Evolutionary conservation across 2,797 vertebrate species (phyloP).

Genomic region (Pogonophryne albipinna): DNA sequence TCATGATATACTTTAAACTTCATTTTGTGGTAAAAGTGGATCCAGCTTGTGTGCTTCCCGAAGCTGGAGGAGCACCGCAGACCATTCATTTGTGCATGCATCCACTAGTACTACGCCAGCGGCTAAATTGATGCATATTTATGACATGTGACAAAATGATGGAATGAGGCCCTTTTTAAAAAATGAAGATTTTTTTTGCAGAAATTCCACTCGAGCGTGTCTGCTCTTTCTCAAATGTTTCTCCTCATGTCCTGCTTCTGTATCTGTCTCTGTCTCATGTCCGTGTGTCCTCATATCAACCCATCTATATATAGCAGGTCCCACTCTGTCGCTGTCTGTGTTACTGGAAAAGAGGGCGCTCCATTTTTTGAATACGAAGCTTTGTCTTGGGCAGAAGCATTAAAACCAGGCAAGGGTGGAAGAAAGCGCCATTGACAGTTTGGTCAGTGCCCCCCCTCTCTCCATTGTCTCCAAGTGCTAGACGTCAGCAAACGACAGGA

Average conservation of each 20-base stretch:
- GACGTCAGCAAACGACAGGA: slow-evolving; percentile 84
- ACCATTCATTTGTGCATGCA: slow-evolving; percentile 50
- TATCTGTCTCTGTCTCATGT: slow-evolving; percentile 2
- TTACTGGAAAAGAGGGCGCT: slow-evolving; percentile 78
- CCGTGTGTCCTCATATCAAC: slow-evolving; percentile 72
- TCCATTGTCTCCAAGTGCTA: slow-evolving; percentile 80
- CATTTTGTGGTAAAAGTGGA: slow-evolving; percentile 26
- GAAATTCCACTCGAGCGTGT: slow-evolving; percentile 23
- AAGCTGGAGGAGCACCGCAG: slow-evolving; percentile 25
- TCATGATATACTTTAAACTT: slow-evolving; percentile 30
- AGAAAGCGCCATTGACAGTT: slow-evolving; percentile 80
- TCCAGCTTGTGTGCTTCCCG: slow-evolving; percentile 42
- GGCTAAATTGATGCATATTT: slow-evolving; percentile 70
- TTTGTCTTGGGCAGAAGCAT: slow-evolving; percentile 73
- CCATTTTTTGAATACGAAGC: slow-evolving; percentile 66
- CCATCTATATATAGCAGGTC: slow-evolving; percentile 79
- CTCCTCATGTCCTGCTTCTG: background rate
- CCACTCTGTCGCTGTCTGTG: slow-evolving; percentile 55
- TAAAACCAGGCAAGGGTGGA: slow-evolving; percentile 48
- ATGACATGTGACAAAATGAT: slow-evolving; percentile 71
- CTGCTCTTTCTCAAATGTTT: background rate
- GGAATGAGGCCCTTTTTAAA: slow-evolving; percentile 52
- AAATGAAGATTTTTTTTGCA: slow-evolving; percentile 44
- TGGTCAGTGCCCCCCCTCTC: slow-evolving; percentile 67
- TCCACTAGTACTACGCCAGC: slow-evolving; percentile 43